Conservation (phyloP, 2,888 invertebrate species). For the Hemicrepidius hirtus region DNA sequence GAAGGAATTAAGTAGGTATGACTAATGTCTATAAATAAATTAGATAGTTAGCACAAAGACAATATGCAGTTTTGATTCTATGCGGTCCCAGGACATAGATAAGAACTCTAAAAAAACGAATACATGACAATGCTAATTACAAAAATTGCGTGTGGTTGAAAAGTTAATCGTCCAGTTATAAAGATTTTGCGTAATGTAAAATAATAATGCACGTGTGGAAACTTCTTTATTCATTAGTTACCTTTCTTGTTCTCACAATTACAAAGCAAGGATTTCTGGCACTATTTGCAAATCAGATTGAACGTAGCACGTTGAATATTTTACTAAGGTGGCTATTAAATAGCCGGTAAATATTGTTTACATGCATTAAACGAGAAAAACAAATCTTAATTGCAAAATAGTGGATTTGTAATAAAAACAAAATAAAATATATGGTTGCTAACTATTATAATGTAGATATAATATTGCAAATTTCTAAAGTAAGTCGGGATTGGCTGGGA, state of each 20-base stretch:
- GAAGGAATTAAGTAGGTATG: constrained; percentile 37
- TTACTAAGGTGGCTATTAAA: constrained; percentile 10
- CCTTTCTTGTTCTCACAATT: constrained; percentile 24
- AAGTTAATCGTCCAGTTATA: constrained; percentile 10
- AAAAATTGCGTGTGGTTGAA: constrained; percentile 12
- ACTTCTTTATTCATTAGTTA: constrained; percentile 8
- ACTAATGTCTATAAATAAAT: constrained; percentile 42
- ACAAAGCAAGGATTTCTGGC: constrained; percentile 21
- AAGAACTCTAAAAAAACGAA: not conserved
- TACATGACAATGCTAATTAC: constrained; percentile 9
- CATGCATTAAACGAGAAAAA: not conserved
- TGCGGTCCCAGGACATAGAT: constrained; percentile 1
- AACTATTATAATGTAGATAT: too few species aligned
- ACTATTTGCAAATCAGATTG: constrained; percentile 32
- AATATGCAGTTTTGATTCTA: constrained; percentile 21
- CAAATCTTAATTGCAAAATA: too few species aligned
- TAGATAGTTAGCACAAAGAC: constrained; percentile 15
- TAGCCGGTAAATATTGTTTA: constrained; percentile 9
- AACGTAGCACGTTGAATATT: constrained; percentile 3
- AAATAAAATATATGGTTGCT: too few species aligned
- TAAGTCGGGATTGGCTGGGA: too few species aligned
- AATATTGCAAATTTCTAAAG: too few species aligned
- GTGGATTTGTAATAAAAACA: too few species aligned
- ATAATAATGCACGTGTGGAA: constrained; percentile 21
- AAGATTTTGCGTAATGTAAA: constrained; percentile 9